Evolutionary conservation across 2,797 vertebrate species (phyloP).

Genomic region (Pseudochirops corinnae): DNA sequence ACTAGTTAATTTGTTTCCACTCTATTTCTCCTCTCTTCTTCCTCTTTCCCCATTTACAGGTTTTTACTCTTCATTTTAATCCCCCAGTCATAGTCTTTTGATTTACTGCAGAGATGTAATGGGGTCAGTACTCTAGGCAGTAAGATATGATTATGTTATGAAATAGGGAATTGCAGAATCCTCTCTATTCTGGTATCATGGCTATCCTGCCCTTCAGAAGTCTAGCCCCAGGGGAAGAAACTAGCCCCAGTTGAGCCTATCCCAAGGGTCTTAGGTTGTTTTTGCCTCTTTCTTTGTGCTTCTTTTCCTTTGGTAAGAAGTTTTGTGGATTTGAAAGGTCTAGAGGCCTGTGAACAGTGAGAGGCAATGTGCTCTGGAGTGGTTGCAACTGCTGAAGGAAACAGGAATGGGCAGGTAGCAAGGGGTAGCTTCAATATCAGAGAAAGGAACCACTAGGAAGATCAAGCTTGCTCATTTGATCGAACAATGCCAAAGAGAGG

Average conservation of each 20-base stretch:
- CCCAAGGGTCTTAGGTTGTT: no score
- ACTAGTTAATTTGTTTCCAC: neutral
- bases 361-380: neutral
- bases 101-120: neutral
- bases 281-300: neutral
- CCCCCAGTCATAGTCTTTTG: neutral
- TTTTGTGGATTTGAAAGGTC: neutral
- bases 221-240: neutral
- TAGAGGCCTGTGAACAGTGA: neutral
- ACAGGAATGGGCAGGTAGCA: rapidly evolving
- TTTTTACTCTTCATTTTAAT: neutral
- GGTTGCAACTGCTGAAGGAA: neutral
- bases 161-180: neutral
- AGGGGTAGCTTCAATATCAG: no score
- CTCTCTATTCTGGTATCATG: neutral
- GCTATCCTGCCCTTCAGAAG: neutral
- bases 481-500: neutral
- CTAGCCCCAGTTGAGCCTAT: neutral
- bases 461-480: neutral
- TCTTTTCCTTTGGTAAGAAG: neutral
- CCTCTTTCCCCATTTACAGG: neutral
- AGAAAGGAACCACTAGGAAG: neutral
- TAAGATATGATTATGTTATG: neutral
- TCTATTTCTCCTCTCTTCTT: neutral
- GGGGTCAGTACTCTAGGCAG: neutral